These are phyloP conservation scores for Orchestes rusci DNA, from an alignment of 2,888 invertebrate genomes.

Conservation along the genomic window DNA sequence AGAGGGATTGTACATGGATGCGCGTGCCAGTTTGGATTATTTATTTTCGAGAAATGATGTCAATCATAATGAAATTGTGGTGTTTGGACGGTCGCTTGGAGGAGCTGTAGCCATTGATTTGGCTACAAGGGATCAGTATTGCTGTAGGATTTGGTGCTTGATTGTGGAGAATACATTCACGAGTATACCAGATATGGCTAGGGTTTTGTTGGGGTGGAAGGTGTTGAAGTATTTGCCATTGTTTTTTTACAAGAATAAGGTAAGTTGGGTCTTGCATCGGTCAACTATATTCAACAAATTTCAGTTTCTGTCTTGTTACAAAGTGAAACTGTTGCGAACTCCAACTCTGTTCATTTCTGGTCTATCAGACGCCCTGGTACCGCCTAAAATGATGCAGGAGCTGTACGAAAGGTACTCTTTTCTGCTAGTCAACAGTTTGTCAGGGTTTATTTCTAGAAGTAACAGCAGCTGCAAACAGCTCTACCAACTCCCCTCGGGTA, in stretches of 20 bases:
- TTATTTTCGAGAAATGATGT: constrained; percentile 74
- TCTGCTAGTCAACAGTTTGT: neutral
- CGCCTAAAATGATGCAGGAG: constrained; percentile 82
- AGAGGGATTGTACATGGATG: constrained; percentile 80
- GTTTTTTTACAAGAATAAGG: constrained; percentile 88
- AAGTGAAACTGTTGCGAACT: constrained; percentile 63
- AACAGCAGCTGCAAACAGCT: constrained; percentile 71
- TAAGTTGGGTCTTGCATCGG: constrained; percentile 41
- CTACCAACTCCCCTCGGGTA: constrained; percentile 70
- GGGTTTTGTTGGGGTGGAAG: constrained; percentile 68
- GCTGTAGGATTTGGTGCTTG: constrained; percentile 74
- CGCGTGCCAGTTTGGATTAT: constrained; percentile 80
- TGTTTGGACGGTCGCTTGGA: constrained; percentile 87
- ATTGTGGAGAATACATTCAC: constrained; percentile 95
- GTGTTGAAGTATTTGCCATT: constrained; percentile 70
- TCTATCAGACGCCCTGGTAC: constrained; percentile 77
- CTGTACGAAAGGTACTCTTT: constrained; percentile 50
- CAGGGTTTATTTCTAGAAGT: constrained; percentile 46
- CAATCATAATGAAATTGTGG: constrained; percentile 73
- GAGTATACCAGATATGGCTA: constrained; percentile 88
- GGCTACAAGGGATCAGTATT: constrained; percentile 67
- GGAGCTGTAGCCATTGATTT: constrained; percentile 90
- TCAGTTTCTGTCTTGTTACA: constrained; percentile 66
- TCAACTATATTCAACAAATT: constrained; percentile 18
- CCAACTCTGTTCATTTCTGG: constrained; percentile 88